Conservation (phyloP, 2,888 invertebrate species). For the Pinctada fucata region DNA sequence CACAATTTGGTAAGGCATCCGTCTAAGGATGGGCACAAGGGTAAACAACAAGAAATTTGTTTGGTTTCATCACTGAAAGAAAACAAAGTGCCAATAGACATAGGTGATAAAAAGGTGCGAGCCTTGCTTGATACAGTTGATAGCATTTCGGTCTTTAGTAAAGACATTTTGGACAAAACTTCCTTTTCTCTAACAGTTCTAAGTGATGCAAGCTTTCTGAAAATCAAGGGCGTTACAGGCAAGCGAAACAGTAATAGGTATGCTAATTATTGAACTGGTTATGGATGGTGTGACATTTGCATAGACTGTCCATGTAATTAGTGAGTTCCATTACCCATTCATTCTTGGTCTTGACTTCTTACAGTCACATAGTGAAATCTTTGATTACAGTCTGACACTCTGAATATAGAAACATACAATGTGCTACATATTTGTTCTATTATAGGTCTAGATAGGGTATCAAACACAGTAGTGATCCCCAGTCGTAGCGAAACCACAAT, state of each 20-base stretch:
- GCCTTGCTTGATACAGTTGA: constrained; percentile 1
- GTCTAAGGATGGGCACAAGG: constrained; percentile 20
- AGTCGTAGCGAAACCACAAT: constrained; percentile 7
- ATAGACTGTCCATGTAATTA: constrained; percentile 10
- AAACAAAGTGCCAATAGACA: constrained; percentile 7
- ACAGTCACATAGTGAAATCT: background rate
- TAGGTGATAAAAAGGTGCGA: background rate
- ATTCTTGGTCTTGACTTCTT: background rate
- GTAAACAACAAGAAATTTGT: constrained; percentile 3
- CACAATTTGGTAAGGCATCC: background rate
- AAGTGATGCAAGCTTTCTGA: background rate
- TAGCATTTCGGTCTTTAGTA: background rate
- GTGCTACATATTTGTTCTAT: constrained; percentile 6
- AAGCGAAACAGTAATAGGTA: constrained; percentile 8
- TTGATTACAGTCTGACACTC: no score
- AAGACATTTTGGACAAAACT: background rate
- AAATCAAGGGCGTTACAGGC: constrained; percentile 11
- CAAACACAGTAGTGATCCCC: background rate
- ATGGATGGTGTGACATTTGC: constrained; percentile 5
- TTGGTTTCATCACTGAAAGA: constrained; percentile 11
- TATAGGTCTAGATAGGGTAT: constrained; percentile 6
- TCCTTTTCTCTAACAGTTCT: background rate
- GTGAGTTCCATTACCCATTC: background rate
- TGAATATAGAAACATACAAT: background rate
- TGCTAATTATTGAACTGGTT: background rate